A percentile compares a stretch with the other conserved stretches of the same genome.
These are phyloP conservation scores for Passer domesticus DNA, from an alignment of 2,113 vertebrate species.

Conservation along the genomic window DNA sequence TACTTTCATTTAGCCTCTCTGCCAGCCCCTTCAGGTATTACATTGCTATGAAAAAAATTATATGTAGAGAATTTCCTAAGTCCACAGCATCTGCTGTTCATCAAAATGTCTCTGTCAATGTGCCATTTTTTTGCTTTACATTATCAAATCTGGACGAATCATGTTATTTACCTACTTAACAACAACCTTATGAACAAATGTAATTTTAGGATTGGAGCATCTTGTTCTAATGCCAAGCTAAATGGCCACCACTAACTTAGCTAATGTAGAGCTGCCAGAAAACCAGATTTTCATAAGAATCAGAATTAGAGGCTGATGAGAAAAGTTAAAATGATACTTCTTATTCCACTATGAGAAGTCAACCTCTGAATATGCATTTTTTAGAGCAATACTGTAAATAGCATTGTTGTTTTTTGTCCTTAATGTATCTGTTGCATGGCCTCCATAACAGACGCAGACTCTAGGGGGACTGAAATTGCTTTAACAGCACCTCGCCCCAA, in stretches of 20 bases:
- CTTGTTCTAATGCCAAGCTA: background rate
- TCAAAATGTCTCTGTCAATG: background rate
- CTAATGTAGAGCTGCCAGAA: background rate
- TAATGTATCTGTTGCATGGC: background rate
- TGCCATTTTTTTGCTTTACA: background rate
- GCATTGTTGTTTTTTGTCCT: background rate
- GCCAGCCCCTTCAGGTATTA: background rate
- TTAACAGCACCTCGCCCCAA: background rate
- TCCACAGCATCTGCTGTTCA: background rate
- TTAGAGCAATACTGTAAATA: background rate
- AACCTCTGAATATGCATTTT: background rate
- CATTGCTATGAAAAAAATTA: background rate
- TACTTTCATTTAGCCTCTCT: background rate
- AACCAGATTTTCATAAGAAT: background rate
- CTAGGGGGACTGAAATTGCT: background rate
- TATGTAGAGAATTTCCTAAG: background rate
- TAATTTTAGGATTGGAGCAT: background rate
- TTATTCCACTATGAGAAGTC: background rate
- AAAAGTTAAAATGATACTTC: background rate
- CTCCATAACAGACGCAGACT: background rate
- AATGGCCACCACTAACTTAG: background rate
- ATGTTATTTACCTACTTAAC: background rate
- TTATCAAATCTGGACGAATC: background rate
- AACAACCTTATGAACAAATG: background rate
- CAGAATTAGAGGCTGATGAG: background rate